These are phyloP conservation scores for Gulo gulo DNA, from an alignment of 2,113 vertebrate genomes.

Conservation along the genomic window DNA sequence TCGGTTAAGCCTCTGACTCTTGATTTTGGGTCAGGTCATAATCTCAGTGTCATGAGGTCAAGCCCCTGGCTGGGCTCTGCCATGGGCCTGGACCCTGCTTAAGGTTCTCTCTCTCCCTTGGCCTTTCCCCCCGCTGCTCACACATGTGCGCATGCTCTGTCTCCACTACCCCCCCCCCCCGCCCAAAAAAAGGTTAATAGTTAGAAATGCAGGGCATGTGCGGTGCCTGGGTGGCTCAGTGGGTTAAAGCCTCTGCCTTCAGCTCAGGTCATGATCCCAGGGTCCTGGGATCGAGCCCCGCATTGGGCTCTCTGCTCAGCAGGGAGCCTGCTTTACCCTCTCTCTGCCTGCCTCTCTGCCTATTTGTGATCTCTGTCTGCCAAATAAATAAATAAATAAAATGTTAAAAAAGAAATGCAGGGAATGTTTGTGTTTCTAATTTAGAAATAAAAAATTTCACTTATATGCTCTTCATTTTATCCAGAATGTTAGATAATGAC, in stretches of 20 bases:
- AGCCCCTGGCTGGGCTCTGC: not conserved
- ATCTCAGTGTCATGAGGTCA: not conserved
- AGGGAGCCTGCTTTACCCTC: no score
- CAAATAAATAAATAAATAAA: no score
- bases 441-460: not conserved
- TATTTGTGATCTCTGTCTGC: no score
- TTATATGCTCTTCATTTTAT: not conserved
- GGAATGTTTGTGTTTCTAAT: not conserved
- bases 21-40: not conserved
- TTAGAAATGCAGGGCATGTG: not conserved
- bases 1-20: not conserved
- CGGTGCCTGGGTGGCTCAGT: no score
- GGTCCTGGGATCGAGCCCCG: no score
- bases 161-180: not conserved
- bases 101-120: not conserved
- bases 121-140: not conserved
- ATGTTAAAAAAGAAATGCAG: not conserved
- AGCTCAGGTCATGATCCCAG: no score
- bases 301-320: no score
- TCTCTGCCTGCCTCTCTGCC: no score
- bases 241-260: no score
- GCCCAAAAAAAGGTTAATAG: not conserved
- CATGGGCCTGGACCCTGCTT: not conserved
- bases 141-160: not conserved
- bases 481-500: not conserved